Evolutionary conservation across 2,888 invertebrate genomes (phyloP), one percentile per base, ranked within the genome.

Genomic region (Amiota minor): DNA sequence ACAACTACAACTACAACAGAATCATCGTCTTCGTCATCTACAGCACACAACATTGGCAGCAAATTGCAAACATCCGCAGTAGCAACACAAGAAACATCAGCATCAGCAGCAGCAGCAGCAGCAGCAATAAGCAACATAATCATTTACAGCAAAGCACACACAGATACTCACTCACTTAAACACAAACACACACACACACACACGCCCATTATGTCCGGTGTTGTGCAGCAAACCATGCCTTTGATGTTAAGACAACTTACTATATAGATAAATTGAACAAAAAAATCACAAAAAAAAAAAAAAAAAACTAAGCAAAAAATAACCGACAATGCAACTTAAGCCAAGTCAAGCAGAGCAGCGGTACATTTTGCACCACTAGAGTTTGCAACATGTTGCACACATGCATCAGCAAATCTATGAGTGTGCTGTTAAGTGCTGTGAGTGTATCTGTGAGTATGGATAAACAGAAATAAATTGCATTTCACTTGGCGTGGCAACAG

Each of bases 281-380:
- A 53, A 12, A 11, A 3, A 50, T 14, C 50, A 50, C 11, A 50
- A n/a, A 11, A 11, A 50, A 50, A n/a, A 1, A 11, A 50, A 50
- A n/a, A 1, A 11, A 50, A 53, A n/a, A 6, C 2, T 9, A 53
- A 53, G 2, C 53, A 53, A 53, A n/a, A 53, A 53, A n/a, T n/a
- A 10, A 12, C 53, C 12, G 12, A 12, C n/a, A 10, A 53, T 4
- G 12, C 53, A 53, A 18, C n/a, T 45, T 45, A 62, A 62, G 62
- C 16, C 62, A 62, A 62, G 62, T 50, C 67, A 45, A 53, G 50
- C 62, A 50, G 55, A 72, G 72, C 72, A 74, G 73, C 73, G 73
- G 73, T 74, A 74, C 46, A 74, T 74, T 74, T 70, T 71, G 59
- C 62, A 46, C 50, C 72, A 53, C 69, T 69, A 61, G 61, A 46